A percentile compares a stretch with the other conserved stretches of the same genome.
Conservation (phyloP, 2,888 invertebrate species). For the Pristionchus exspectatus region DNA sequence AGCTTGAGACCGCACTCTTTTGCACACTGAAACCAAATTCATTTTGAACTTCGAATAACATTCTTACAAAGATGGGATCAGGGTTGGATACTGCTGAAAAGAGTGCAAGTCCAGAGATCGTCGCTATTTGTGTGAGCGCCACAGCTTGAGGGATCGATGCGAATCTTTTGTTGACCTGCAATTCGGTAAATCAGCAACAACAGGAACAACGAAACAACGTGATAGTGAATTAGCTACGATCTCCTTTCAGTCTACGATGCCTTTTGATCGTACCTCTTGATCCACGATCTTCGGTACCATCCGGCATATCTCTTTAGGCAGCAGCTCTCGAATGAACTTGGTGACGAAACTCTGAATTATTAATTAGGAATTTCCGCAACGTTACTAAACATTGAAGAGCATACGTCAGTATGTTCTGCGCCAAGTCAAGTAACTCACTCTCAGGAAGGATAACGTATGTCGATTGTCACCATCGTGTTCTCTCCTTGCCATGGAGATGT, state of each 20-base stretch:
- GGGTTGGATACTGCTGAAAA: not conserved
- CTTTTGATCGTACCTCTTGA: not conserved
- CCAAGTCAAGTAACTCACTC: too few species aligned
- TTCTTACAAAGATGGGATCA: slow-evolving; percentile 17
- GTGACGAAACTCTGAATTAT: not conserved
- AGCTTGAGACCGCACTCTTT: not conserved
- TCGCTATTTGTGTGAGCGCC: not conserved
- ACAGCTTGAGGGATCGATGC: not conserved
- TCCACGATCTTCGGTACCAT: slow-evolving; percentile 7
- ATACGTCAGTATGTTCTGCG: too few species aligned
- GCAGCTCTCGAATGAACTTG: not conserved
- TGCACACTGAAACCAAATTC: not conserved
- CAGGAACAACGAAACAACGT: too few species aligned
- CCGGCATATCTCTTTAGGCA: not conserved
- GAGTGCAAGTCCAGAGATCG: not conserved
- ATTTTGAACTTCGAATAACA: too few species aligned
- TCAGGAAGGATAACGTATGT: too few species aligned
- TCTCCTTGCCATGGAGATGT: too few species aligned
- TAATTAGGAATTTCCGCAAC: too few species aligned
- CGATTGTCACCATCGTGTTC: too few species aligned
- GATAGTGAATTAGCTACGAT: too few species aligned
- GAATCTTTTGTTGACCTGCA: not conserved
- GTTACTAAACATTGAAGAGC: too few species aligned
- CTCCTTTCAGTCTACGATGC: too few species aligned
- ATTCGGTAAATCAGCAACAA: too few species aligned